Percentiles rank a stretch among this genome's conserved stretches.
These are phyloP conservation scores for Mya arenaria DNA, from an alignment of 1,140 invertebrate genomes.

Conservation along the genomic window DNA sequence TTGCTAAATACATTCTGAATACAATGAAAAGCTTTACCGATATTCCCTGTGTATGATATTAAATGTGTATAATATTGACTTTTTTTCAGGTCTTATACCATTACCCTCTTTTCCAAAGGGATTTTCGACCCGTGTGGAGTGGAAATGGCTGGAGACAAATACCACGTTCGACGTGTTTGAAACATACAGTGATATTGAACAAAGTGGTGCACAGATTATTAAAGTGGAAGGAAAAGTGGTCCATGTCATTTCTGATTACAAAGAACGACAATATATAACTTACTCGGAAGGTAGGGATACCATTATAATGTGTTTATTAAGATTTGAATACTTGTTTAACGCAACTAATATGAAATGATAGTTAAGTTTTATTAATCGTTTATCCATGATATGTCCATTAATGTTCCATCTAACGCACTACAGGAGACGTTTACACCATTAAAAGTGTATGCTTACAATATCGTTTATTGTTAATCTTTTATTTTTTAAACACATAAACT, in stretches of 20 bases:
- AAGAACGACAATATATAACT: conserved; percentile 31
- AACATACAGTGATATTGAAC: conserved; percentile 8
- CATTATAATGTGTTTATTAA: no score
- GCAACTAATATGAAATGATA: no score
- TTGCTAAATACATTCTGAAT: no score
- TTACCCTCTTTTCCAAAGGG: not conserved
- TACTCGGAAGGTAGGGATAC: conserved; percentile 27
- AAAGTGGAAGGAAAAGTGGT: conserved; percentile 21
- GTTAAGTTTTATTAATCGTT: no score
- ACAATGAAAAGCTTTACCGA: not conserved
- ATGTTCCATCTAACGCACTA: no score
- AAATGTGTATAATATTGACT: no score
- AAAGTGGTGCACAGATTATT: conserved; percentile 3
- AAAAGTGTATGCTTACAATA: no score
- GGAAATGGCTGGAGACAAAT: conserved; percentile 39
- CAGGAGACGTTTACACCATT: no score
- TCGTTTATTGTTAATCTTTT: no score
- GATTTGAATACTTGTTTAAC: no score
- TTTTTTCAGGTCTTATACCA: not conserved
- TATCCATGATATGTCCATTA: no score
- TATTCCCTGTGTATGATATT: not conserved
- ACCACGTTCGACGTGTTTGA: conserved; percentile 13
- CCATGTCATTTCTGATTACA: conserved; percentile 28
- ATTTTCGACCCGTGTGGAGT: conserved; percentile 19
- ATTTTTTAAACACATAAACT: no score